These are phyloP conservation scores for Hydrozoanthus gracilis DNA, from an alignment of 92 coral and sea anemone genomes.

Conservation along the genomic window DNA sequence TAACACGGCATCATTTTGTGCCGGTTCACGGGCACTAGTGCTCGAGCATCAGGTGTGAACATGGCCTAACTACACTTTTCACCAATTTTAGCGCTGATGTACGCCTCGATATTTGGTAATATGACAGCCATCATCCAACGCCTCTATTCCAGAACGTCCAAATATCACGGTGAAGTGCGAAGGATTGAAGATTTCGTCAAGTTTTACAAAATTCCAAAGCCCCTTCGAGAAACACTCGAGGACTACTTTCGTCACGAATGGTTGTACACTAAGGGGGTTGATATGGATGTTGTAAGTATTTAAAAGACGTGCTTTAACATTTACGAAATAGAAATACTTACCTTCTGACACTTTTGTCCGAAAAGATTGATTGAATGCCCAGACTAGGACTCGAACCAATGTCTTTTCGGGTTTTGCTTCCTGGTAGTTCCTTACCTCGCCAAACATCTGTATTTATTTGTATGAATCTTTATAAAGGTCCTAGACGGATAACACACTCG, in stretches of 20 bases:
- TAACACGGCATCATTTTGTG: too few species aligned
- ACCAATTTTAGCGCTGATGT: slow-evolving; percentile 79
- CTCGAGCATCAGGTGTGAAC: not conserved
- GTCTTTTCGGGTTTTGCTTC: too few species aligned
- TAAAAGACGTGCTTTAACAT: not conserved
- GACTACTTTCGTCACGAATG: slow-evolving; percentile 93
- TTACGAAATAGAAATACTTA: too few species aligned
- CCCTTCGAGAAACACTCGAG: slow-evolving; percentile 85
- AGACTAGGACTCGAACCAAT: too few species aligned
- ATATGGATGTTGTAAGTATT: slow-evolving; percentile 76
- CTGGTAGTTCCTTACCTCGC: too few species aligned
- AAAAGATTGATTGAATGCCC: too few species aligned
- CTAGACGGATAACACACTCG: too few species aligned
- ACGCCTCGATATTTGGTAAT: slow-evolving; percentile 96
- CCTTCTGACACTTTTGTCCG: too few species aligned
- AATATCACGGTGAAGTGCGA: slow-evolving; percentile 82
- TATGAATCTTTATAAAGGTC: too few species aligned
- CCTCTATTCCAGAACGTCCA: slow-evolving; percentile 88
- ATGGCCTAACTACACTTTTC: not conserved
- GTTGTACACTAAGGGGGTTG: slow-evolving; percentile 95
- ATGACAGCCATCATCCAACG: slow-evolving; percentile 98
- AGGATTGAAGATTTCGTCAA: slow-evolving; percentile 87
- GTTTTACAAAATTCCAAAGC: slow-evolving; percentile 86
- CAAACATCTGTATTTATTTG: too few species aligned
- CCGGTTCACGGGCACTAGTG: too few species aligned